These are phyloP conservation scores for Heliconius charithonia DNA, from an alignment of 2,888 invertebrate genomes.

Conservation along the genomic window DNA sequence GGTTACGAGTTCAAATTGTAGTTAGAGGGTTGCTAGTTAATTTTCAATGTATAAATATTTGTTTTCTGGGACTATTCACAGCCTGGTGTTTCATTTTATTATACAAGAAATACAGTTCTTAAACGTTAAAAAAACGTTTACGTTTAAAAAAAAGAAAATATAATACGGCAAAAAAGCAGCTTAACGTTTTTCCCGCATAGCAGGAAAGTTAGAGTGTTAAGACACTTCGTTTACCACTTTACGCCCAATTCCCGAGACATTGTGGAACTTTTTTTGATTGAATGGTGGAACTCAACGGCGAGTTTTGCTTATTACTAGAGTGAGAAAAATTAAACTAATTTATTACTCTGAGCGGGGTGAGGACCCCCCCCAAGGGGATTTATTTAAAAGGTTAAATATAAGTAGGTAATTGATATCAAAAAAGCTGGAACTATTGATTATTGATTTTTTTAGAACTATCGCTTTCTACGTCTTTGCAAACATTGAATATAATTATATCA, in stretches of 20 bases:
- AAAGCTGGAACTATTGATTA: not conserved
- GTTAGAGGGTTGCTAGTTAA: not conserved
- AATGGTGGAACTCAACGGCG: not conserved
- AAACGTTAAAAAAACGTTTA: no score
- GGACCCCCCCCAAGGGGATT: no score
- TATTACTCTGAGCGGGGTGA: no score
- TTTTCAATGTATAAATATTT: not conserved
- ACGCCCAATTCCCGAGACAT: not conserved
- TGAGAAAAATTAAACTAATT: not conserved
- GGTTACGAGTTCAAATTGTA: not conserved
- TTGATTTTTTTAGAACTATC: no score
- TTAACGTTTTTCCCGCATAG: not conserved
- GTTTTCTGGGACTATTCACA: not conserved
- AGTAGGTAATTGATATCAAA: not conserved
- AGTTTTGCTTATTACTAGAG: not conserved
- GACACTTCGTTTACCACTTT: not conserved
- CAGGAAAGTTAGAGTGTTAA: not conserved
- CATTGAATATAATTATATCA: slow-evolving; percentile 45
- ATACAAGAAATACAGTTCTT: no score
- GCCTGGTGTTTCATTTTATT: not conserved
- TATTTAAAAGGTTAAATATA: not conserved
- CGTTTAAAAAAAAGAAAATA: no score
- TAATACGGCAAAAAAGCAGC: not conserved
- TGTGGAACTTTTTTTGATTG: no score
- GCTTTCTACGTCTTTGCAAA: not conserved